Evolutionary conservation across 64 coral and sea anemone species (phyloP).

Genomic region (Actinia tenebrosa): DNA sequence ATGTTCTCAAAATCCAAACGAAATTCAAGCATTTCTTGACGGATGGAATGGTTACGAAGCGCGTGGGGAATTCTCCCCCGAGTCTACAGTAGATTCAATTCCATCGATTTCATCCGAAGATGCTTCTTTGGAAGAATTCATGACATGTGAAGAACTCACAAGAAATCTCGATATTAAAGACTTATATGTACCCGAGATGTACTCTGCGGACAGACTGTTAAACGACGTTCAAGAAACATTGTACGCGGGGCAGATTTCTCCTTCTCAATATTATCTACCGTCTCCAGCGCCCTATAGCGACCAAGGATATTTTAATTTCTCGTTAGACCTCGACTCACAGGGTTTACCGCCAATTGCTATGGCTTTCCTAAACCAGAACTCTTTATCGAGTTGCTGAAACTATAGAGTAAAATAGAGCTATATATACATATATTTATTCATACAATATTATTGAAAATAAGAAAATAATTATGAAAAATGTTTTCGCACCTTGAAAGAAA

Average conservation of each 20-base stretch:
- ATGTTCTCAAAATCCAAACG: slow-evolving; percentile 24
- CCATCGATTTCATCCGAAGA: slow-evolving; percentile 75
- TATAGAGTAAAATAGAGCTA: too few species aligned
- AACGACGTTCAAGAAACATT: slow-evolving; percentile 63
- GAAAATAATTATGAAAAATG: not conserved
- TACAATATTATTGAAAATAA: not conserved
- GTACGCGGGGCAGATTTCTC: slow-evolving; percentile 44
- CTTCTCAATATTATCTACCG: slow-evolving; percentile 41
- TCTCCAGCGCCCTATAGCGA: slow-evolving; percentile 35
- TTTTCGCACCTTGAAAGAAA: not conserved
- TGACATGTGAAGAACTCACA: slow-evolving; percentile 94
- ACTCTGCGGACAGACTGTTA: slow-evolving; percentile 57
- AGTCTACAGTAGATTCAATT: slow-evolving; percentile 44
- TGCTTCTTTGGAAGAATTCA: slow-evolving; percentile 67
- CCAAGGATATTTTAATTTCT: slow-evolving; percentile 53
- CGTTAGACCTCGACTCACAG: slow-evolving; percentile 43
- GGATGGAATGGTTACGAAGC: slow-evolving; percentile 62
- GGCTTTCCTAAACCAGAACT: slow-evolving; percentile 49
- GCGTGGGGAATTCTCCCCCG: slow-evolving; percentile 33
- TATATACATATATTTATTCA: not conserved
- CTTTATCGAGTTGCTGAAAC: not conserved
- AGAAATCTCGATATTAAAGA: slow-evolving; percentile 91
- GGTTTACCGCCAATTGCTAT: slow-evolving; percentile 53
- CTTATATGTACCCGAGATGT: slow-evolving; percentile 85
- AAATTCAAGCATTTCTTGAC: slow-evolving; percentile 42